phyloP scores from a whole-genome alignment of 2,888 invertebrate genomes.

The Caenorhabditis sp. region DNA sequence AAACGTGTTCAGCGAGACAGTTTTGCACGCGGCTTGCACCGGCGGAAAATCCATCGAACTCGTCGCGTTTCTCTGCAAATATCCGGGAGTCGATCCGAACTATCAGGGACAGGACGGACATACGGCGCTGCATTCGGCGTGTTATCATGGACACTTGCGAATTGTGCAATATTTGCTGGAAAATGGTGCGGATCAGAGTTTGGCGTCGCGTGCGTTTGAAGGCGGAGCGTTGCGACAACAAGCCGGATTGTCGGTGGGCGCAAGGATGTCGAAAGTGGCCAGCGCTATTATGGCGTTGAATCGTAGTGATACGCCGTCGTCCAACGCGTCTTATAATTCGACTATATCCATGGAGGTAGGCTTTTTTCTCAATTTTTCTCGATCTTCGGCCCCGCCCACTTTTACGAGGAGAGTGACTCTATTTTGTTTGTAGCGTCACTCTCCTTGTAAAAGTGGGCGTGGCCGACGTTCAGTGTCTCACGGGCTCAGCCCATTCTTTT shows the following conservation, averaged over 20 bases:
- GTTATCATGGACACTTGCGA: slow-evolving; percentile 73
- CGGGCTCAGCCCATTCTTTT: too few relatives aligned
- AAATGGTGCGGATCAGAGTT: slow-evolving; percentile 73
- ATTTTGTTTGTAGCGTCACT: too few relatives aligned
- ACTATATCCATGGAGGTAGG: slow-evolving; percentile 45
- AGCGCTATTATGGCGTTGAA: slow-evolving; percentile 58
- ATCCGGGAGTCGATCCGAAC: slow-evolving; percentile 73
- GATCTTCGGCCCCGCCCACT: too few relatives aligned
- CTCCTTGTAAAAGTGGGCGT: too few relatives aligned
- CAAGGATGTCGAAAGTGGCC: slow-evolving; percentile 39
- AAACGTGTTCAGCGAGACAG: slow-evolving; percentile 74
- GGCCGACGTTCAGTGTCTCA: too few relatives aligned
- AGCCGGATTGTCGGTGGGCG: slow-evolving; percentile 8
- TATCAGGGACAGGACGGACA: slow-evolving; percentile 74
- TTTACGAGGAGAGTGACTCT: too few relatives aligned
- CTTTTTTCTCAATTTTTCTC: too few relatives aligned
- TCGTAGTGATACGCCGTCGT: slow-evolving; percentile 56
- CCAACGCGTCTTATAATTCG: slow-evolving; percentile 48
- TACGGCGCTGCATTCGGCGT: slow-evolving; percentile 74
- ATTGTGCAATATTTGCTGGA: slow-evolving; percentile 73
- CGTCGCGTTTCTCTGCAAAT: slow-evolving; percentile 72
- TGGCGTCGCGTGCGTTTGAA: slow-evolving; percentile 69
- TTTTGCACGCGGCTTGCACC: slow-evolving; percentile 73
- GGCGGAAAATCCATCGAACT: slow-evolving; percentile 73
- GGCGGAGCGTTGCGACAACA: slow-evolving; percentile 34